These are phyloP conservation scores for Regulus satrapa DNA, from an alignment of 2,113 vertebrate genomes.

Conservation along the genomic window DNA sequence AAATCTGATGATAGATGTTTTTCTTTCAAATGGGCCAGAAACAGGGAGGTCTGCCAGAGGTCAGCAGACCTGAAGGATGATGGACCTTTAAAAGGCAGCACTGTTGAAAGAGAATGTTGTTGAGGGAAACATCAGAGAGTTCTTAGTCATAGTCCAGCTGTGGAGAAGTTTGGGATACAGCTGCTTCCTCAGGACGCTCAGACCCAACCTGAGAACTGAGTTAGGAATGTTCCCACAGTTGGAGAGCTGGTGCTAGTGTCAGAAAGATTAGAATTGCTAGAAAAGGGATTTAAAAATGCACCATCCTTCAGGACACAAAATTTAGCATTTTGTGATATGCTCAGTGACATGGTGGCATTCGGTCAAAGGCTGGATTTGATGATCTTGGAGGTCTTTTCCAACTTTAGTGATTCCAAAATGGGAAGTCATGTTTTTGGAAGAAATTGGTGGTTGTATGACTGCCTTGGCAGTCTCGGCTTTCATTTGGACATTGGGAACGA, in stretches of 20 bases:
- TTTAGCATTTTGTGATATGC: neutral
- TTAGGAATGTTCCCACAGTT: neutral
- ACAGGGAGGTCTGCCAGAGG: neutral
- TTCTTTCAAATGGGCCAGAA: neutral
- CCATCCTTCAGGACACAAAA: neutral
- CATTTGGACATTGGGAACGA: neutral
- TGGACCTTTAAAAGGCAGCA: neutral
- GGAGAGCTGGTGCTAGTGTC: neutral
- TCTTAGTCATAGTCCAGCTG: neutral
- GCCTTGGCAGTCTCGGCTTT: neutral
- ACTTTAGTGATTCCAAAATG: neutral
- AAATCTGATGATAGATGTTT: neutral
- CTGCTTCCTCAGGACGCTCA: neutral
- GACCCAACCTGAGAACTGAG: neutral
- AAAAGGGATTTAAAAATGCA: neutral
- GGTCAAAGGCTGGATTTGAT: accelerated
- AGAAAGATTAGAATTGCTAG: neutral
- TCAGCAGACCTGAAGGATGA: neutral
- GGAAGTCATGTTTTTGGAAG: neutral
- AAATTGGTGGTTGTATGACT: neutral
- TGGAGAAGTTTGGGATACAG: accelerated
- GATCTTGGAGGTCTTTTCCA: neutral
- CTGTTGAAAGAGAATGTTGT: neutral
- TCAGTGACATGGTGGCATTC: neutral
- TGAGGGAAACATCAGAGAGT: neutral